Percentiles rank a stretch among this genome's conserved stretches.
Evolutionary conservation across 1,140 invertebrate genomes (phyloP).

Genomic region (Leptinotarsa defecta): DNA sequence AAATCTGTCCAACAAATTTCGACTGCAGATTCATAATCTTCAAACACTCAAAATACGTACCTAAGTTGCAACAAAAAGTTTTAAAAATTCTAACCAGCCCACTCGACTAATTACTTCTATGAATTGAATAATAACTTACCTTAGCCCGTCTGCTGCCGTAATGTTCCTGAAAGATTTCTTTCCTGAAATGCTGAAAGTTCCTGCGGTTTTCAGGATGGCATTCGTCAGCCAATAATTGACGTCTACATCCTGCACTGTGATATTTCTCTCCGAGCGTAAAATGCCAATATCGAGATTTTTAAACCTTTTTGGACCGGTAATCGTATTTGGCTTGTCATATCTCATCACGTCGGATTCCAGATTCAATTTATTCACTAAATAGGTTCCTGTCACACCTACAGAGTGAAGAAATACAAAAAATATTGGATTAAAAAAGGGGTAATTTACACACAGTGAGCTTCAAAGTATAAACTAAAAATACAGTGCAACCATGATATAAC

Average conservation of each 20-base stretch:
- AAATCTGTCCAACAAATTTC: too few relatives aligned
- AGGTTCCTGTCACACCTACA: slow-evolving; percentile 47
- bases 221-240: slow-evolving; percentile 56
- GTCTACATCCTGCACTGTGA: slow-evolving; percentile 54
- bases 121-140: slow-evolving; percentile 32
- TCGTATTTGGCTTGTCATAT: slow-evolving; percentile 48
- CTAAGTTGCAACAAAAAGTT: too few relatives aligned
- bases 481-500: too few relatives aligned
- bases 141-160: slow-evolving; percentile 41
- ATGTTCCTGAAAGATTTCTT: slow-evolving; percentile 41
- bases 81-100: too few relatives aligned
- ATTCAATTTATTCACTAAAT: slow-evolving; percentile 55
- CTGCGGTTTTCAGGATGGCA: slow-evolving; percentile 43
- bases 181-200: slow-evolving; percentile 39
- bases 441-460: not conserved
- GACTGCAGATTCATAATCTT: too few relatives aligned
- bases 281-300: slow-evolving; percentile 44
- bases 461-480: too few relatives aligned
- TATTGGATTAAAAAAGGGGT: not conserved
- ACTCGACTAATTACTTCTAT: too few relatives aligned
- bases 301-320: slow-evolving; percentile 53
- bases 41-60: too few relatives aligned
- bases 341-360: slow-evolving; percentile 56
- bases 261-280: slow-evolving; percentile 45
- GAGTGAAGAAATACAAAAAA: not conserved